A percentile compares a stretch with the other conserved stretches of the same genome.
Evolutionary conservation across 2,797 vertebrate species (phyloP).

Genomic region (Anguilla marmorata): DNA sequence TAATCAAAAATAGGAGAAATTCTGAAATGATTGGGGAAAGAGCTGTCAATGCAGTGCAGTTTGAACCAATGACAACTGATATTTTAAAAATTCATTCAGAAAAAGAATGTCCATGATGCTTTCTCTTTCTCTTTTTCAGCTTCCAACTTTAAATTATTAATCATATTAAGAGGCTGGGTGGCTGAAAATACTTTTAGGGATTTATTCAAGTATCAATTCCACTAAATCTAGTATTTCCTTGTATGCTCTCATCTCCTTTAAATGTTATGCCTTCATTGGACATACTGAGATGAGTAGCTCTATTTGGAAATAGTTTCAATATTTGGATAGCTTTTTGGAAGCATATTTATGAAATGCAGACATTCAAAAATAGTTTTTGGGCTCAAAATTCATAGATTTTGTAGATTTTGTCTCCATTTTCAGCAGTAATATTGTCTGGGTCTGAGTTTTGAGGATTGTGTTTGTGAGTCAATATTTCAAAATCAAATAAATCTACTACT

Average conservation of each 20-base stretch:
- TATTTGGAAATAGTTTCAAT: neutral
- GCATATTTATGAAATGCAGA: neutral
- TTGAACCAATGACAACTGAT: neutral
- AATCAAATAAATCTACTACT: slow-evolving; percentile 23
- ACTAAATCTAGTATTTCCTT: slow-evolving; percentile 1
- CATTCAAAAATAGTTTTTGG: slow-evolving; percentile 6
- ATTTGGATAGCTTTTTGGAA: neutral
- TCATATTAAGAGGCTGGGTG: neutral
- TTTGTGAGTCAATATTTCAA: slow-evolving; percentile 27
- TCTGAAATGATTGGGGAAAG: neutral
- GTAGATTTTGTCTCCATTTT: neutral
- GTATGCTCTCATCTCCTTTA: slow-evolving; percentile 9
- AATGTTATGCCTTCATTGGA: neutral
- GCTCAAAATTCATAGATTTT: neutral
- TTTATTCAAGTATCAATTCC: slow-evolving; percentile 26
- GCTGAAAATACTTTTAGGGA: slow-evolving; percentile 14
- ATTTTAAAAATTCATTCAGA: neutral
- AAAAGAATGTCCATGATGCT: neutral
- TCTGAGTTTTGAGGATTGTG: slow-evolving; percentile 28
- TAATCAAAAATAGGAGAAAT: neutral
- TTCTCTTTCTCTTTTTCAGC: slow-evolving; percentile 6
- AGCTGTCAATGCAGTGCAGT: neutral
- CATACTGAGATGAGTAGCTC: neutral
- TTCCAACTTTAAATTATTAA: slow-evolving; percentile 5
- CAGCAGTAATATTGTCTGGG: slow-evolving; percentile 17